Percentiles rank a stretch among this genome's conserved stretches.
phyloP scores from a whole-genome alignment of 2,888 invertebrate genomes.

The Andrena chrysosceles region DNA sequence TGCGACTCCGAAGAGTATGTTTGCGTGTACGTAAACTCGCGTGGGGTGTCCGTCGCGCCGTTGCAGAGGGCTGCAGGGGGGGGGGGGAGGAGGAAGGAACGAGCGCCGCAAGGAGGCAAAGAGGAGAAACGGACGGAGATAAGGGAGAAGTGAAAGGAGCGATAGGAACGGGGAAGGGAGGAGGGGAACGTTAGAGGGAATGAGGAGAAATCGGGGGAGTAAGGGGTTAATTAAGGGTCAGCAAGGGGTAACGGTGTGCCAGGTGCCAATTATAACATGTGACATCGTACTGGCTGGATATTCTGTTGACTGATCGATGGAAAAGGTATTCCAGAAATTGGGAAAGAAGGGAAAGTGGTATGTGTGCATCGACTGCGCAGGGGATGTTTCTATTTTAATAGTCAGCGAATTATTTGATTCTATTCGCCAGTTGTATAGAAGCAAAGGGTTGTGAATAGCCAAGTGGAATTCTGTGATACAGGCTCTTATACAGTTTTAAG shows the following conservation, averaged over 20 bases:
- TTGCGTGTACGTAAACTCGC: slow-evolving; percentile 59
- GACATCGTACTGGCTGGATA: not conserved
- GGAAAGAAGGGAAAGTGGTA: too few species aligned
- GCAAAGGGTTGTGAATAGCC: too few species aligned
- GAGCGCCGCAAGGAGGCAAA: slow-evolving; percentile 17
- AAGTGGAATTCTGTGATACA: too few species aligned
- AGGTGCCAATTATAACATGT: not conserved
- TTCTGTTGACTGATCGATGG: not conserved
- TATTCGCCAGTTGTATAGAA: too few species aligned
- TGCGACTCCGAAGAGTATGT: slow-evolving; percentile 48
- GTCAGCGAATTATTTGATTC: too few species aligned
- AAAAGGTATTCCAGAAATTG: not conserved
- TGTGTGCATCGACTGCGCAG: too few species aligned
- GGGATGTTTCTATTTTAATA: too few species aligned
- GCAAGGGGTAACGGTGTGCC: not conserved
- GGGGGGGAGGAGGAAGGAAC: slow-evolving; percentile 25
- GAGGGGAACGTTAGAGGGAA: not conserved
- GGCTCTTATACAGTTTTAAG: too few species aligned
- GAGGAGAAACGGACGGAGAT: slow-evolving; percentile 42
- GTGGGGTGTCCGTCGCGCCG: slow-evolving; percentile 21
- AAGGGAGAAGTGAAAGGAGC: slow-evolving; percentile 36
- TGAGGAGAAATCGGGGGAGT: not conserved
- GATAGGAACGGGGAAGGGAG: slow-evolving; percentile 19
- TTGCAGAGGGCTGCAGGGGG: slow-evolving; percentile 1
- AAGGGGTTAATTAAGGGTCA: not conserved